These are phyloP conservation scores for Sebastes wilsoni DNA, from an alignment of 2,797 vertebrate species.

Conservation along the genomic window DNA sequence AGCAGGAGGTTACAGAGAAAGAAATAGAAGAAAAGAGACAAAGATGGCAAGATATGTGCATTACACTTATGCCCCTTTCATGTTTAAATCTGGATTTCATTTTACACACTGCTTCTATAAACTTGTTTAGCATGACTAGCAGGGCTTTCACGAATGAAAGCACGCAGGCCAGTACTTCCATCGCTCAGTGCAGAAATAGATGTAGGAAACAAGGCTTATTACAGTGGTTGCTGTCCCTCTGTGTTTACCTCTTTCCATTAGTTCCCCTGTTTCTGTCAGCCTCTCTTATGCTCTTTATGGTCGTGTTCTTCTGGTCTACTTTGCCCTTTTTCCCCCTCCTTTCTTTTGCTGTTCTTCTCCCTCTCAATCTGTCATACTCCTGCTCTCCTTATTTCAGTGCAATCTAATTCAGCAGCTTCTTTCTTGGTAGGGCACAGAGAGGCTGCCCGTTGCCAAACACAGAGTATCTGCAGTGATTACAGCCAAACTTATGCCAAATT, in stretches of 20 bases:
- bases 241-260: neutral
- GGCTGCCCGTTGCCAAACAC: slow-evolving; percentile 5
- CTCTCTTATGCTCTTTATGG: neutral
- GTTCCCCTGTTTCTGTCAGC: neutral
- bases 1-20: slow-evolving; percentile 5
- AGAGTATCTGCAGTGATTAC: neutral
- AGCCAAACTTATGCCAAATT: too few species aligned
- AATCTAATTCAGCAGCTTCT: slow-evolving; percentile 30
- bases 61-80: neutral
- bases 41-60: neutral
- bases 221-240: neutral
- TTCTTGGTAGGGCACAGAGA: slow-evolving; percentile 12
- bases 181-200: neutral
- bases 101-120: neutral
- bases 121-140: neutral
- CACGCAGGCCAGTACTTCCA: neutral
- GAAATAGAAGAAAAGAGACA: neutral
- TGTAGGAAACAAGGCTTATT: neutral
- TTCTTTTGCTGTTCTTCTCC: neutral
- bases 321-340: neutral
- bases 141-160: neutral
- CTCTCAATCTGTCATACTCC: neutral
- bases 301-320: neutral
- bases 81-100: neutral
- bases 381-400: slow-evolving; percentile 2